Percentiles rank a stretch among this genome's conserved stretches.
phyloP scores from a whole-genome alignment of 2,888 invertebrate species.

The Conus canariensis region DNA sequence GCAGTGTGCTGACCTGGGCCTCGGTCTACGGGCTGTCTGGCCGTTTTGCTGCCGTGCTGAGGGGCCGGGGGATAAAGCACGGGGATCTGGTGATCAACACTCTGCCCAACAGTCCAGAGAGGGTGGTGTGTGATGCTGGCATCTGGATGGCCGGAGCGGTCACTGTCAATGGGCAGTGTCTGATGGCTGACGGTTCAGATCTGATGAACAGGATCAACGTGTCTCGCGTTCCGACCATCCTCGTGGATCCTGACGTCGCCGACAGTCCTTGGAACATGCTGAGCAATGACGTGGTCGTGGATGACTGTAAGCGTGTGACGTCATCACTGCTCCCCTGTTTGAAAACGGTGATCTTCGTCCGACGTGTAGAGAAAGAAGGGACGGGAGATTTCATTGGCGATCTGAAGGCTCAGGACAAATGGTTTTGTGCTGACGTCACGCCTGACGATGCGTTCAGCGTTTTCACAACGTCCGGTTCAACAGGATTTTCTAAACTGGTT shows the following conservation, averaged over 20 bases:
- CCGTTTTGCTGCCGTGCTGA: constrained; percentile 29
- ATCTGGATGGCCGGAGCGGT: constrained; percentile 24
- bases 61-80: neutral
- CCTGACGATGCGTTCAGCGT: neutral
- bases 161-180: constrained; percentile 24
- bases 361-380: neutral
- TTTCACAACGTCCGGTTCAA: neutral
- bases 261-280: constrained; percentile 36
- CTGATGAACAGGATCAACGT: neutral
- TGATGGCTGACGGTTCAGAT: constrained; percentile 37
- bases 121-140: constrained; percentile 12
- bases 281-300: neutral
- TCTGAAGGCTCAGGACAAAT: neutral
- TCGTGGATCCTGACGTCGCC: constrained; percentile 32
- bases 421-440: neutral
- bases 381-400: neutral
- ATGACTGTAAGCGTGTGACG: neutral
- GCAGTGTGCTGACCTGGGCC: constrained; percentile 20
- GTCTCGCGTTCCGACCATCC: constrained; percentile 24
- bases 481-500: constrained; percentile 15
- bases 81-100: constrained; percentile 32
- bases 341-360: neutral
- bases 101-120: constrained; percentile 36
- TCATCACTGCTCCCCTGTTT: neutral
- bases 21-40: neutral